Evolutionary conservation across 2,113 vertebrate species (phyloP), one percentile per base, ranked within the genome.

Genomic region (Leptosomus discolor): DNA sequence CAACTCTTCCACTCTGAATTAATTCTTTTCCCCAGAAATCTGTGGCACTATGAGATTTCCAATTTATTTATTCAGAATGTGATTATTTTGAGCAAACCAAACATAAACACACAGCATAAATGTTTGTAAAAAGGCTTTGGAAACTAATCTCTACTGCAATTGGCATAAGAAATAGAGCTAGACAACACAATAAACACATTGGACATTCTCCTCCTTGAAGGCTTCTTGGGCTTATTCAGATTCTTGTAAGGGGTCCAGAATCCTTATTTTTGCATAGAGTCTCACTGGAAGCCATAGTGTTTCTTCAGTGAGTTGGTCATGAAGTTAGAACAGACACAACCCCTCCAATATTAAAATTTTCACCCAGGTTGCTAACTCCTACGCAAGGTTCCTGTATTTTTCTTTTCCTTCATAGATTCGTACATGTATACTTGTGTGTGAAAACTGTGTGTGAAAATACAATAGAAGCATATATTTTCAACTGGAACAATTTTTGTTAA

Each of bases 331-430:
- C 10, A 75, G 4, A 29, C 1, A 23, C 11, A 48, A 36, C 1
- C 1, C 11, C 24, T 14, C 3, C 5, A 15, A 39, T 10, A 26
- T 5, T 7, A 80, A 74, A 45, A 65, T 80, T 73, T 93, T 71
- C 21, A 63, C 7, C 18, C 22, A 84, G 0, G 0, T 41, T 78
- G 8, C 18, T 60, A 79, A 56, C 2, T 7, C 8, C 3, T 43
- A 20, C 3, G 1, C 30, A 45, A 53, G 23, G 27, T 34, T 92
- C 3, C 23, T 58, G 6, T 2, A 30, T 71, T 85, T 87, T 75
- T 14, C 8, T 85, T 77, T 93, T 45, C 8, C n/a, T 11, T 58
- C 43, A 16, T 63, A 4, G 51, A 34, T 63, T 58, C 89, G 7
- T 50, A 17, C 20, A 8, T 48, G 5, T 29, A 17, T 54, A 30